These are phyloP conservation scores for Rhabdomys pumilio DNA, from an alignment of 2,797 vertebrate species.

Conservation along the genomic window DNA sequence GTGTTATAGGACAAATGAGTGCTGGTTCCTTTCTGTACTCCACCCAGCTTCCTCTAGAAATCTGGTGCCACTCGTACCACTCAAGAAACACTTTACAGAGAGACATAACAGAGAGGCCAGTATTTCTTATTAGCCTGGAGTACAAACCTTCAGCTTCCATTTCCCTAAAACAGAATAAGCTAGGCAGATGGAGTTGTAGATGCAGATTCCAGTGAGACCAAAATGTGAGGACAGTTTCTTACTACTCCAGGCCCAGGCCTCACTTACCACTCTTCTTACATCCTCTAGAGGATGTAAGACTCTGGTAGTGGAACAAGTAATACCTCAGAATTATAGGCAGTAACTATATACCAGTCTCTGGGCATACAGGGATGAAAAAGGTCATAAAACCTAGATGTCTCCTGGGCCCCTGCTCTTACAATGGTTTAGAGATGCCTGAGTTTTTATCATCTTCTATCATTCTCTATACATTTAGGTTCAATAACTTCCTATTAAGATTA, in stretches of 20 bases:
- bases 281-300: neutral
- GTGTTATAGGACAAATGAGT: neutral
- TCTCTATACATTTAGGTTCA: neutral
- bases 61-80: neutral
- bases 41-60: neutral
- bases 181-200: neutral
- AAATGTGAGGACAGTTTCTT: fast-evolving
- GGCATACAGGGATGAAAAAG: neutral
- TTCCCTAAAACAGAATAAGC: constrained; percentile 54
- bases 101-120: fast-evolving
- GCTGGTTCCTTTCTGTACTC: neutral
- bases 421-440: neutral
- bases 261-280: neutral
- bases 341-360: neutral
- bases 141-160: neutral
- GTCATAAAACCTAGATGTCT: too few relatives aligned
- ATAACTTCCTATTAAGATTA: constrained; percentile 7
- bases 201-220: constrained; percentile 5
- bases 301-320: neutral
- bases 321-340: neutral
- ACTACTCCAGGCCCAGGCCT: neutral
- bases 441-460: too few relatives aligned
- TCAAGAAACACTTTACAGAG: neutral
- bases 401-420: neutral
- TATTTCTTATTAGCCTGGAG: neutral